Evolutionary conservation across 2,888 invertebrate species (phyloP), one percentile per base, ranked within the genome.

Genomic region (Euclidia mi): DNA sequence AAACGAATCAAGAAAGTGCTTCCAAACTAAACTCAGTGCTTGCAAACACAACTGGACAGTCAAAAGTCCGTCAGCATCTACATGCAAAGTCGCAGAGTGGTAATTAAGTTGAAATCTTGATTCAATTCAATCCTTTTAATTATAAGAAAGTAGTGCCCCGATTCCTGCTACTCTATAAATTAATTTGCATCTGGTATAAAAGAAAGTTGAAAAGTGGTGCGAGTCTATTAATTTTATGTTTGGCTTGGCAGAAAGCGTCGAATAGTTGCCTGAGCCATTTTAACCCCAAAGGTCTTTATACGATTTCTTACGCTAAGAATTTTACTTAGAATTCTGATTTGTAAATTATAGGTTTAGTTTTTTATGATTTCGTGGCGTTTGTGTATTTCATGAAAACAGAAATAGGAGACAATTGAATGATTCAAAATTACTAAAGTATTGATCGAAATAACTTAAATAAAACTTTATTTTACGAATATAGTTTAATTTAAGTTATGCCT

Each of bases 101-200:
- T 42, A 53, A 47, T 47, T 47, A 53, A 53, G 31, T 52, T 46
- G 40, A 53, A 47, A 53, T 53, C 41, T 53, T 31, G 29, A 47
- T 47, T 46, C 28, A 47, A 47, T 53, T 42, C 41, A 41, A 46
- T 53, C 46, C 37, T 47, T 53, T 53, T 42, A 41, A 42, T 41
- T 53, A 47, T 42, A 46, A 46, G 37, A 9, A 40, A 40, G 40
- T 43, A 15, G 42, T 12, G 34, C 25, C 11, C 11, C 10, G 40
- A 4, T 42, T 14, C 20, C 14, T 51, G 18, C 37, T 35, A 37
- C 43, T 51, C 7, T 25, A 40, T 18, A 44, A 18, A 46, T 52
- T 34, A 45, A 34, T 52, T 52, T 31, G n/a, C 31, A 10, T 32
- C n/a, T 12, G 2, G n/a, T 35, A 25, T 43, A 17, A 38, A n/a